These are phyloP conservation scores for Pterocles gutturalis DNA, from an alignment of 2,113 vertebrate species.

Conservation along the genomic window DNA sequence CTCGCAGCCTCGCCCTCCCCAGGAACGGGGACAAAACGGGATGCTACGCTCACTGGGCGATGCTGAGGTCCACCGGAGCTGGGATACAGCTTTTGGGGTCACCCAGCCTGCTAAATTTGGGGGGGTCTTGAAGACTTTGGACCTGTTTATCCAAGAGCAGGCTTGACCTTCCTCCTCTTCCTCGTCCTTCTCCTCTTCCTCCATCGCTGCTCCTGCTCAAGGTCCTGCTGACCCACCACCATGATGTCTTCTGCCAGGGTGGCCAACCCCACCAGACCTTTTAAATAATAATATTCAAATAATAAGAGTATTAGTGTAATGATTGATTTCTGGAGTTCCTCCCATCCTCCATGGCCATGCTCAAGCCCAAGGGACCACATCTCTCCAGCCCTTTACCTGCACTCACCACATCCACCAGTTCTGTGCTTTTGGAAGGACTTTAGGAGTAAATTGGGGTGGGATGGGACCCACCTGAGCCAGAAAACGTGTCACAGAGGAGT, in stretches of 20 bases:
- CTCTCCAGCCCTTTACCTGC: no score
- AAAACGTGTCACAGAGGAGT: background rate
- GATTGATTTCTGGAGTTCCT: background rate
- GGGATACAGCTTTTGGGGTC: background rate
- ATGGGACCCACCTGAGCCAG: background rate
- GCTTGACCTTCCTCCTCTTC: background rate
- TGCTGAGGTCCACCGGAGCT: background rate
- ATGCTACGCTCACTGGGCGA: rapidly evolving
- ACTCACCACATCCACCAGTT: background rate
- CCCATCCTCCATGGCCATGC: rapidly evolving
- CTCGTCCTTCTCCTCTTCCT: background rate
- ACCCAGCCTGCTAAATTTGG: no score
- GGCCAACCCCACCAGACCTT: rapidly evolving
- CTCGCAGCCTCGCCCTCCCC: background rate
- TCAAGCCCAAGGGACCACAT: no score
- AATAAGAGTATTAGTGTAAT: background rate
- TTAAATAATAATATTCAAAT: background rate
- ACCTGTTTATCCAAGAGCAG: background rate
- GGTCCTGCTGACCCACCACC: background rate
- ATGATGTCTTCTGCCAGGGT: background rate
- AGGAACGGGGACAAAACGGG: rapidly evolving
- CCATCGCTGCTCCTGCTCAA: background rate
- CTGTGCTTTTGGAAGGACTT: background rate
- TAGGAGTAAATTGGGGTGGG: background rate
- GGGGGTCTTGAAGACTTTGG: background rate